Conservation (phyloP, 2,888 invertebrate genomes). For the Cactoblastis cactorum region DNA sequence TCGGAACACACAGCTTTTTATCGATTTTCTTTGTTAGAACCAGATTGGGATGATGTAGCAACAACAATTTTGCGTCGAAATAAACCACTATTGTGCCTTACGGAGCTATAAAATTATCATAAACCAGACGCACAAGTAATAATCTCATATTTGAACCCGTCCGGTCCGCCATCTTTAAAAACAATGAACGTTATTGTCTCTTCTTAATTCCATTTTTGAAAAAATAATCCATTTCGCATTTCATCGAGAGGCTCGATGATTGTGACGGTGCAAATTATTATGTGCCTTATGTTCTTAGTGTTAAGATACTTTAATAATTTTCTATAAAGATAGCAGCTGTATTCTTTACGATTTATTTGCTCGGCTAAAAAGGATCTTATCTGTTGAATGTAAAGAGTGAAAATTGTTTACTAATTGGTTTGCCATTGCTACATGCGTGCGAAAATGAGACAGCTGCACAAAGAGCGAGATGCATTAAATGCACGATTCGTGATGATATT, state of each 20-base stretch:
- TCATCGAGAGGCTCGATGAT: slow-evolving; percentile 70
- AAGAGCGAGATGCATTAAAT: slow-evolving; percentile 46
- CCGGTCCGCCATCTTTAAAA: slow-evolving; percentile 74
- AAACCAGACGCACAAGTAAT: slow-evolving; percentile 61
- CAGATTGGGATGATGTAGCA: slow-evolving; percentile 47
- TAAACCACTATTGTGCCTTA: slow-evolving; percentile 52
- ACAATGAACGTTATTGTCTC: slow-evolving; percentile 79
- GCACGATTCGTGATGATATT: slow-evolving; percentile 65
- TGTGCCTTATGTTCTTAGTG: slow-evolving; percentile 29
- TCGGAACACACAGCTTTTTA: slow-evolving; percentile 33
- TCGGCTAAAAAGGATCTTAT: slow-evolving; percentile 57
- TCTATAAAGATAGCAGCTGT: slow-evolving; percentile 50
- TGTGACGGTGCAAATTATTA: slow-evolving; percentile 30
- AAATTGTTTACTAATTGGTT: slow-evolving; percentile 61
- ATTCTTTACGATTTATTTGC: slow-evolving; percentile 44
- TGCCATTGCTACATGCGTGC: slow-evolving; percentile 57
- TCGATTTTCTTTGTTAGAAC: slow-evolving; percentile 37
- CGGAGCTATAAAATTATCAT: slow-evolving; percentile 67
- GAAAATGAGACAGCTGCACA: slow-evolving; percentile 41
- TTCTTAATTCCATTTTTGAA: slow-evolving; percentile 79
- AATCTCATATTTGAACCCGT: slow-evolving; percentile 67
- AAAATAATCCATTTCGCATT: slow-evolving; percentile 78
- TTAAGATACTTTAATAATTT: slow-evolving; percentile 37
- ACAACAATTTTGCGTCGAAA: slow-evolving; percentile 50
- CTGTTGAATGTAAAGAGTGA: slow-evolving; percentile 38